These are phyloP conservation scores for Arenicola marina DNA, from an alignment of 2,888 invertebrate genomes.

Conservation along the genomic window DNA sequence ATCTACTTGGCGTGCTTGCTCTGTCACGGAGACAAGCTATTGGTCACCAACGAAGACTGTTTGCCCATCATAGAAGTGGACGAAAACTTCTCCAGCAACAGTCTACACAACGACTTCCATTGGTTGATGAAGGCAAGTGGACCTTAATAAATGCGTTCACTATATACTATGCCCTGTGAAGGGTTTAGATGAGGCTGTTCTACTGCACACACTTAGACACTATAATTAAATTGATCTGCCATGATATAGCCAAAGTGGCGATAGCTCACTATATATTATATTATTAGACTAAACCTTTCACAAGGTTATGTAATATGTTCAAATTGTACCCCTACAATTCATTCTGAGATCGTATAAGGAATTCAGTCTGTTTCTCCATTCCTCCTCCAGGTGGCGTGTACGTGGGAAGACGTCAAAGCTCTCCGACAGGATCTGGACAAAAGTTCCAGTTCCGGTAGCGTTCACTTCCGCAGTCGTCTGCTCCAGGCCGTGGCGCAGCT, in stretches of 20 bases:
- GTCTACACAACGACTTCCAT: constrained; percentile 87
- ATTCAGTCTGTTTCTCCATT: too few species aligned
- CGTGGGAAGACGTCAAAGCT: constrained; percentile 94
- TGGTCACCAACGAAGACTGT: constrained; percentile 96
- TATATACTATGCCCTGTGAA: too few species aligned
- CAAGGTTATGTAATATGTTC: too few species aligned
- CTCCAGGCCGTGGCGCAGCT: constrained; percentile 90
- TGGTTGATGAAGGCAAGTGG: constrained; percentile 92
- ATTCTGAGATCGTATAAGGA: too few species aligned
- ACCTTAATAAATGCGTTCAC: too few species aligned
- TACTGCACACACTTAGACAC: too few species aligned
- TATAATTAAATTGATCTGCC: too few species aligned
- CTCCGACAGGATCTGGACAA: constrained; percentile 94
- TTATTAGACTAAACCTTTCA: too few species aligned
- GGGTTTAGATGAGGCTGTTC: too few species aligned
- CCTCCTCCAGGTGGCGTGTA: constrained; percentile 90
- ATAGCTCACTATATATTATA: too few species aligned
- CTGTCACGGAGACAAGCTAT: constrained; percentile 92
- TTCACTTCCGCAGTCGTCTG: constrained; percentile 87
- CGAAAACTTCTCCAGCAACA: constrained; percentile 85
- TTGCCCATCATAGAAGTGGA: constrained; percentile 96
- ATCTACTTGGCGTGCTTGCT: constrained; percentile 91
- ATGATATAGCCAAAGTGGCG: too few species aligned
- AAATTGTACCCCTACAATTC: too few species aligned
- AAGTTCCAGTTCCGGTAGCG: constrained; percentile 83